Conservation (phyloP, 2,888 invertebrate genomes). For the Minunthozetes semirufus region DNA sequence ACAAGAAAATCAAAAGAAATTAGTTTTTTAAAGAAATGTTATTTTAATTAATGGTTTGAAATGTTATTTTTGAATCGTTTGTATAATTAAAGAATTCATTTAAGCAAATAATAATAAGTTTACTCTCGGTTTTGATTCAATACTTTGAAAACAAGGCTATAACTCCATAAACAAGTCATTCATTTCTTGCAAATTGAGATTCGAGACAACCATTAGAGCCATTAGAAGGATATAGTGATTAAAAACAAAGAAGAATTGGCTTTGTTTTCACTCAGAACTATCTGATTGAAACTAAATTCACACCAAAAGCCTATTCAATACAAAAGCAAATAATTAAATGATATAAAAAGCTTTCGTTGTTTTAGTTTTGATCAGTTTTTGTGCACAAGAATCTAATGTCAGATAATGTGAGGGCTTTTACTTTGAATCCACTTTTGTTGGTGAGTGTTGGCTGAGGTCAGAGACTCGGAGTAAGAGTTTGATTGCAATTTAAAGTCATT, state of each 20-base stretch:
- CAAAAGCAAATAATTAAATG: neutral
- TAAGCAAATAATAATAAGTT: neutral
- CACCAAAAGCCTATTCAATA: neutral
- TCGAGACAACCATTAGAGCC: neutral
- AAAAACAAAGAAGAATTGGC: neutral
- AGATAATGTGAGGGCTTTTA: constrained; percentile 6
- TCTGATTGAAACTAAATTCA: neutral
- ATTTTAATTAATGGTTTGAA: neutral
- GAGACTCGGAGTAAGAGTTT: constrained; percentile 2
- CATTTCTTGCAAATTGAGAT: neutral
- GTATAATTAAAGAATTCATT: neutral
- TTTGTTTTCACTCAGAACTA: neutral
- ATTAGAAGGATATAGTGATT: neutral
- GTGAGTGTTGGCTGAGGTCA: neutral
- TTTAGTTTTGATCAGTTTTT: neutral
- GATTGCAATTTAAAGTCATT: neutral
- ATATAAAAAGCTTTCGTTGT: neutral
- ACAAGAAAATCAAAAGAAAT: neutral
- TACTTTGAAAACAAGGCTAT: constrained; percentile 3
- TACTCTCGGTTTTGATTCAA: neutral
- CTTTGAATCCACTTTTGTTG: neutral
- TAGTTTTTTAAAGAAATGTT: neutral
- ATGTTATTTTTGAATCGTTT: neutral
- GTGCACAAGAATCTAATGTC: neutral
- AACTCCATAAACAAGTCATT: neutral